phyloP scores from a whole-genome alignment of 2,113 vertebrate genomes.

The Spheniscus mendiculus region DNA sequence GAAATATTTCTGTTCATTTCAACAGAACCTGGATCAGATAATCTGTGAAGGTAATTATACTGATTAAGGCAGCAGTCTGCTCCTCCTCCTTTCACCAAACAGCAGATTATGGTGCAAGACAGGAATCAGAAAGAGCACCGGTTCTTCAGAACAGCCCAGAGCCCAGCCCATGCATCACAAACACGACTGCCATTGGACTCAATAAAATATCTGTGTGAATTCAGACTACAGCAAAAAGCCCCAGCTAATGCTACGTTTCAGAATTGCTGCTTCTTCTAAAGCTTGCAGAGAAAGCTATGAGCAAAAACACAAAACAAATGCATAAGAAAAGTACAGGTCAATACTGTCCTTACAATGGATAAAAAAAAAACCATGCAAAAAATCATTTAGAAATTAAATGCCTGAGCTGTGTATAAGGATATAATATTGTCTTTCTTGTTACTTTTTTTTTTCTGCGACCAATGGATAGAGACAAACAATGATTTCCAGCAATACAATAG shows the following conservation, averaged over 20 bases:
- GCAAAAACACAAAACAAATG: background rate
- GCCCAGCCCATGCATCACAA: background rate
- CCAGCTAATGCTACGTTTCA: background rate
- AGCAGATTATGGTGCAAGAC: background rate
- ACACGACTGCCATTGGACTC: background rate
- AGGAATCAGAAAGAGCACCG: background rate
- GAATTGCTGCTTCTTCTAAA: background rate
- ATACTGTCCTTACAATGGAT: background rate
- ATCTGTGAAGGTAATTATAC: background rate
- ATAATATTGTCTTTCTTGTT: background rate
- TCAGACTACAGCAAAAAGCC: background rate
- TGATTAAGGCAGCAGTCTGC: background rate
- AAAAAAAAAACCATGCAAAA: rapidly evolving
- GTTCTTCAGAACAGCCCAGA: background rate
- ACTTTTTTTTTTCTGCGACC: background rate
- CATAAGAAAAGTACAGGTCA: background rate
- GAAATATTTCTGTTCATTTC: background rate
- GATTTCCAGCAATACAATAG: background rate
- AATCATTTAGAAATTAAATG: background rate
- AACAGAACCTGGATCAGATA: background rate
- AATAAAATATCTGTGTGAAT: background rate
- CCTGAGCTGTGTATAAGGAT: background rate
- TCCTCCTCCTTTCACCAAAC: background rate
- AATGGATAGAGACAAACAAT: background rate
- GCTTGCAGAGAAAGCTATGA: background rate